Evolutionary conservation across 2,113 vertebrate genomes (phyloP).

Genomic region (Lutjanus erythropterus): DNA sequence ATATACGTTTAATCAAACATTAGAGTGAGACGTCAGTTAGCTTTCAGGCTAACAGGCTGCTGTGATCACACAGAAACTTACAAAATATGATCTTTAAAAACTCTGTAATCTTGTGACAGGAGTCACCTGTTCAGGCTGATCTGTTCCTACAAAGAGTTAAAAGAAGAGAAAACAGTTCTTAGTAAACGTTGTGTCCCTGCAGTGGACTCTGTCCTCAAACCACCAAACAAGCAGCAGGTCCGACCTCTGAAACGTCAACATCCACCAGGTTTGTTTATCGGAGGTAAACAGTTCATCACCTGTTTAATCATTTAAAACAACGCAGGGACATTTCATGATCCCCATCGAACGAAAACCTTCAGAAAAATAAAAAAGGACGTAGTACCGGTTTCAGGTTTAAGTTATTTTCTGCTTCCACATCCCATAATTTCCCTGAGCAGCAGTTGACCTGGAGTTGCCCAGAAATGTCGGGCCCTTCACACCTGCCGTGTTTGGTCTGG

Average conservation of each 20-base stretch:
- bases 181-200: background rate
- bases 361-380: no score
- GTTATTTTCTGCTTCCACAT: background rate
- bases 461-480: no score
- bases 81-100: background rate
- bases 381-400: no score
- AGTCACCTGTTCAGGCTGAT: no score
- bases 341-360: background rate
- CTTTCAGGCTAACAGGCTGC: background rate
- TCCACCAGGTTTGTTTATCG: slow-evolving; percentile 2
- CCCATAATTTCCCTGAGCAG: background rate
- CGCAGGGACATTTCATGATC: no score
- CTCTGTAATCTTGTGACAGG: background rate
- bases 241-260: slow-evolving; percentile 5
- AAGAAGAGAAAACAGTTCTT: no score
- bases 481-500: no score
- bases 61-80: background rate
- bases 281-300: slow-evolving; percentile 34
- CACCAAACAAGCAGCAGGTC: slow-evolving; percentile 27
- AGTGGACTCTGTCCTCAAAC: slow-evolving; percentile 56
- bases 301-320: slow-evolving; percentile 6
- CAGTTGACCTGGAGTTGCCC: background rate
- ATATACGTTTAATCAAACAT: fast-evolving
- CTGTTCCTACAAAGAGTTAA: slow-evolving; percentile 1
- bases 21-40: background rate